A percentile compares a stretch with the other conserved stretches of the same genome.
These are phyloP conservation scores for Papilio protenor DNA, from an alignment of 2,888 invertebrate species.

Conservation along the genomic window DNA sequence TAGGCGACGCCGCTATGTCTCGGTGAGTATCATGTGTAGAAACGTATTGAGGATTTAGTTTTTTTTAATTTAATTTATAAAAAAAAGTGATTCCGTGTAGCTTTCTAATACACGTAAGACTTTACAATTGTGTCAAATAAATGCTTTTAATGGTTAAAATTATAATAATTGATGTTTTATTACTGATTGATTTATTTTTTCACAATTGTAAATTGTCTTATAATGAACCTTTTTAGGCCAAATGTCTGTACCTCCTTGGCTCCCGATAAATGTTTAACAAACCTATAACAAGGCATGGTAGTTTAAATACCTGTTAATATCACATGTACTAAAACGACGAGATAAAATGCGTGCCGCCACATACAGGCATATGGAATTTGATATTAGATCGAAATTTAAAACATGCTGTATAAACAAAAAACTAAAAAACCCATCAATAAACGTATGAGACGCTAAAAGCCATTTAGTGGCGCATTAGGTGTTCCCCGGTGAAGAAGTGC, in stretches of 20 bases:
- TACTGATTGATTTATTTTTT: slow-evolving; percentile 41
- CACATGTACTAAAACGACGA: slow-evolving; percentile 55
- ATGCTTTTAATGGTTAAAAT: slow-evolving; percentile 15
- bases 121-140: slow-evolving; percentile 70
- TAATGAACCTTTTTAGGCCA: slow-evolving; percentile 53
- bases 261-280: slow-evolving; percentile 67
- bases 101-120: slow-evolving; percentile 64
- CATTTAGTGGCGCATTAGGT: slow-evolving; percentile 59
- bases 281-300: slow-evolving; percentile 73
- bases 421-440: slow-evolving; percentile 48
- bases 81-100: slow-evolving; percentile 67
- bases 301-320: slow-evolving; percentile 63
- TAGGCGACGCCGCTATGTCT: slow-evolving; percentile 53
- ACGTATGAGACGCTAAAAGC: slow-evolving; percentile 45
- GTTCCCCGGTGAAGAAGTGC: slow-evolving; percentile 50
- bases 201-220: slow-evolving; percentile 65
- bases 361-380: slow-evolving; percentile 70
- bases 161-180: not conserved
- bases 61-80: slow-evolving; percentile 52
- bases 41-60: slow-evolving; percentile 55
- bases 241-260: slow-evolving; percentile 72
- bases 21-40: slow-evolving; percentile 73
- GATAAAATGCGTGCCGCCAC: slow-evolving; percentile 69
- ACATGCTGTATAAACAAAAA: slow-evolving; percentile 54
- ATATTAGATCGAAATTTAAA: slow-evolving; percentile 54